Evolutionary conservation across 2,113 vertebrate species (phyloP).

Genomic region (Pelobates fuscus): DNA sequence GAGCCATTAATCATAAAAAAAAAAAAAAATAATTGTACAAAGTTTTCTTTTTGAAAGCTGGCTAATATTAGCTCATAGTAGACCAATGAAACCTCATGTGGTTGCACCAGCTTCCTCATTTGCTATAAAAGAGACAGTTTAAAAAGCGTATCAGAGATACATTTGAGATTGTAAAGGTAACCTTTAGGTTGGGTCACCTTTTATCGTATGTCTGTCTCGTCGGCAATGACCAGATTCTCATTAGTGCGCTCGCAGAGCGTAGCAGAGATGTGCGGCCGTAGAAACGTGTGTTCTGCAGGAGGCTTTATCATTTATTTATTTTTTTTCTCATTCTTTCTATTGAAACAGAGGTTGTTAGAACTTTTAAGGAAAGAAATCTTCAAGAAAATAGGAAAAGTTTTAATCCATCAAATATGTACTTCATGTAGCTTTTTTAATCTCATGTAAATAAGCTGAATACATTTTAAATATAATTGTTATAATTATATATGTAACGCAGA

Average conservation of each 20-base stretch:
- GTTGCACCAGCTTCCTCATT: neutral
- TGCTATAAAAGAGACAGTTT: neutral
- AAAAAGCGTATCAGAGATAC: neutral
- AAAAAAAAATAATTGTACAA: no score
- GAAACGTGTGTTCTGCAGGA: neutral
- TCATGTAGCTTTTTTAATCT: no score
- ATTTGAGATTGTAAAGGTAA: slow-evolving; percentile 3
- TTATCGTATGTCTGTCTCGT: slow-evolving; percentile 3
- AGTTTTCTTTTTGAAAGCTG: neutral
- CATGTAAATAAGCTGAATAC: no score
- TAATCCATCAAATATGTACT: no score
- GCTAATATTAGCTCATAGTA: neutral
- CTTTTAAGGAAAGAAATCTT: no score
- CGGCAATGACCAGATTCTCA: slow-evolving; percentile 25
- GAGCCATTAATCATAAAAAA: no score
- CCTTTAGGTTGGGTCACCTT: slow-evolving; percentile 4
- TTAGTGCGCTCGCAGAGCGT: slow-evolving; percentile 5
- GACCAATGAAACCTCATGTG: neutral
- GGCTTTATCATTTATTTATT: neutral
- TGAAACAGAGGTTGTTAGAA: neutral
- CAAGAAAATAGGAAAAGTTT: no score
- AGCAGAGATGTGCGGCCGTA: neutral
- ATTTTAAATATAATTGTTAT: no score
- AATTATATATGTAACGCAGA: no score
- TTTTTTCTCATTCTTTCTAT: neutral